Base-by-base conservation (phyloP, 2,888 invertebrate species). In the Drosophila fulvimacula region DNA sequence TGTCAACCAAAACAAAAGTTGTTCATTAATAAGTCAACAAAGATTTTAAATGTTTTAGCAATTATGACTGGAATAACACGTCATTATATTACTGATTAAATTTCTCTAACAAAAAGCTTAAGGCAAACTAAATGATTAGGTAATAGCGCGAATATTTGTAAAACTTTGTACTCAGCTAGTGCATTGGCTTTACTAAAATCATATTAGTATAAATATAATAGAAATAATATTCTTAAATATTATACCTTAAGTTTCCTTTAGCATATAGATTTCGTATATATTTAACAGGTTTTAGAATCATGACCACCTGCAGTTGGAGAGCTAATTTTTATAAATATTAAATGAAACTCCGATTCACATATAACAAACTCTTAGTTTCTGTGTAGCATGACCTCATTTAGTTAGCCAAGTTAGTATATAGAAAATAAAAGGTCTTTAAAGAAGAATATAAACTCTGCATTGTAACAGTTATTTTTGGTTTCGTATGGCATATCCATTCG, bases 1-100 rank as follows among this genome's bases (percentile, higher is more conserved):
- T 76, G 78, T 76, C 76, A 78, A 60, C 41, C 46, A 32, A 57
- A 48, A 36, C 21, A 24, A 41, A 60, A 60, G 56, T 49, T 49
- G 44, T 41, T 56, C 52, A 65, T 73, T 67, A 59, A 56, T 63
- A 36, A 73, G 52, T 13, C 17, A 11, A 19, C 36, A 48, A 30
- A 32, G 39, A 11, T n/a, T 21, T 42, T 2, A 10, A 27, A 44
- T 55, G 27, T 36, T 58, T 39, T 27, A 38, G 4, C 38, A 13
- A 11, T 13, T 52, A 3, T 34, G 30, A 19, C 30, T 30, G 13
- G 13, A 32, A 48, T 13, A 30, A 30, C 7, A 48, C 4, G 6
- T 5, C 6, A 48, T 17, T 17, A 30, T 48, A 15, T 9, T 7
- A 49, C 6, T 19, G 7, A 9, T 21, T 51, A 21, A 15, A 15